phyloP scores from a whole-genome alignment of 2,113 vertebrate species.

The Dipodomys merriami region DNA sequence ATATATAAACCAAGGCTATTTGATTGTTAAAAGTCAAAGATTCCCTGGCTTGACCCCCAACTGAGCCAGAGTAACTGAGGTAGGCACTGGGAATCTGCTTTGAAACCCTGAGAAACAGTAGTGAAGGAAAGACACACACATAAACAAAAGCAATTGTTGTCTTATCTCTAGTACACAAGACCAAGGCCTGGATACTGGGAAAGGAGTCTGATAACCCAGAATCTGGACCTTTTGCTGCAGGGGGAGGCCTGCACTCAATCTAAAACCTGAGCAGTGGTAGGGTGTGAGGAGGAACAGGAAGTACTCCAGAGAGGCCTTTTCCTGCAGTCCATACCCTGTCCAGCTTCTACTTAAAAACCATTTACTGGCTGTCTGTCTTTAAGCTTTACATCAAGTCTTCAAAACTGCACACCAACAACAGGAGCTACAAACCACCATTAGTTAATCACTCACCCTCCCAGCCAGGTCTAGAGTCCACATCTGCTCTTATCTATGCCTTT shows the following conservation, averaged over 20 bases:
- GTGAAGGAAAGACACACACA: constrained; percentile 1
- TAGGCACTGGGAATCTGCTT: not conserved
- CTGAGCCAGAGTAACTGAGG: not conserved
- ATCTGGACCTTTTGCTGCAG: not conserved
- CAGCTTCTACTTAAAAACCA: not conserved
- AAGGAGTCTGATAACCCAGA: not conserved
- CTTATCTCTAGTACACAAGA: not conserved
- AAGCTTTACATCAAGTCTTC: not conserved
- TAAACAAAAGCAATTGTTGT: not conserved
- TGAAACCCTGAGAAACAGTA: not conserved
- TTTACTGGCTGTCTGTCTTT: not conserved
- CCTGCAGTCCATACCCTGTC: not conserved
- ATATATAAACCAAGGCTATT: not conserved
- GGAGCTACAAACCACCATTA: not conserved
- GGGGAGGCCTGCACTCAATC: not conserved
- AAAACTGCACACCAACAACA: not conserved
- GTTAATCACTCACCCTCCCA: too few species aligned
- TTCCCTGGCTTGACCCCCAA: not conserved
- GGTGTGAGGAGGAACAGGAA: not conserved
- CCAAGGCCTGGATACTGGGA: not conserved
- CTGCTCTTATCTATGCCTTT: not conserved
- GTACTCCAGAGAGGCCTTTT: not conserved
- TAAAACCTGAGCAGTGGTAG: not conserved
- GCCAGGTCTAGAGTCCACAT: not conserved
- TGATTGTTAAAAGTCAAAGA: not conserved